These are phyloP conservation scores for Leptestheria dahalacensis DNA, from an alignment of 1,140 invertebrate genomes.

Conservation along the genomic window DNA sequence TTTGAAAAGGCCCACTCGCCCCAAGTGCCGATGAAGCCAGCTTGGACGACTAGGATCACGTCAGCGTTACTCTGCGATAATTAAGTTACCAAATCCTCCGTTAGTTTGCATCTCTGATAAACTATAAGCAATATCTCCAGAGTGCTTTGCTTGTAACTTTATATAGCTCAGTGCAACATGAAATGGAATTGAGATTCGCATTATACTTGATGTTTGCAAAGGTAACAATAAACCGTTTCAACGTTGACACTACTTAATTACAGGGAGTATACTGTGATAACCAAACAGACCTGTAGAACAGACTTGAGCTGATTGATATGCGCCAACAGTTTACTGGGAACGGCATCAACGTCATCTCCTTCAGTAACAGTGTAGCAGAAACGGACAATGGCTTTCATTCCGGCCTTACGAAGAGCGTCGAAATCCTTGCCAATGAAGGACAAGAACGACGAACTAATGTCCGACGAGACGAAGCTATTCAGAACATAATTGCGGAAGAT, in stretches of 20 bases:
- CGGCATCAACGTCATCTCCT: not conserved
- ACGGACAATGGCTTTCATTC: conserved; percentile 10
- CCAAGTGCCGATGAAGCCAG: conserved; percentile 13
- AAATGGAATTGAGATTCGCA: no score
- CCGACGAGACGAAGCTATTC: not conserved
- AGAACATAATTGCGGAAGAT: conserved; percentile 8
- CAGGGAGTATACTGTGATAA: no score
- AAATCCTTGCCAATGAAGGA: conserved; percentile 4
- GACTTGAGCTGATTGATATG: conserved; percentile 13
- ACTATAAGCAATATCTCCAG: no score
- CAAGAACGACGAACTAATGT: conserved; percentile 4
- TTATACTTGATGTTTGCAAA: no score
- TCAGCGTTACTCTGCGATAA: no score
- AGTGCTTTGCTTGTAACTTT: no score
- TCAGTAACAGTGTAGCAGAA: no score
- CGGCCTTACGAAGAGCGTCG: not conserved
- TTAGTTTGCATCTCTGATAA: no score
- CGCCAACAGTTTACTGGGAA: not conserved
- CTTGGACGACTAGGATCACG: conserved; percentile 7
- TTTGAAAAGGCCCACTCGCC: conserved; percentile 14
- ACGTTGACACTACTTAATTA: no score
- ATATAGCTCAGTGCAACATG: no score
- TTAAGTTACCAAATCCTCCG: no score
- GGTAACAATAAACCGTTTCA: no score
- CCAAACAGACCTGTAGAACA: conserved; percentile 9